These are phyloP conservation scores for Eupsilia transversa DNA, from an alignment of 2,888 invertebrate genomes.

Conservation along the genomic window DNA sequence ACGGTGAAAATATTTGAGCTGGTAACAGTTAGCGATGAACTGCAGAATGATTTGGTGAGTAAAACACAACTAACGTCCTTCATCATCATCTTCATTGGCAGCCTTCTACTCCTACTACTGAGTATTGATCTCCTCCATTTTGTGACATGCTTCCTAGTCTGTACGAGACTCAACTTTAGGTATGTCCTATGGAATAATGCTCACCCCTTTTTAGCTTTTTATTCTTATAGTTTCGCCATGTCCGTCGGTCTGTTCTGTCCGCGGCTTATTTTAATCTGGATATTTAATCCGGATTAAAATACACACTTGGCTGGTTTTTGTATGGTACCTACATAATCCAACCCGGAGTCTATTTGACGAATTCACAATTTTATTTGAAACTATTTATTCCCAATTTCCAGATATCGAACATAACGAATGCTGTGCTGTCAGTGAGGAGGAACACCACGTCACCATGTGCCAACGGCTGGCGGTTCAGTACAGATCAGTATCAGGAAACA, in stretches of 20 bases:
- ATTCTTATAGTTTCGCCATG: background rate
- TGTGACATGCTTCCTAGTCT: background rate
- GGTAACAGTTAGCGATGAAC: conserved; percentile 64
- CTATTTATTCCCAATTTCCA: conserved; percentile 60
- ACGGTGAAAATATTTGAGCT: conserved; percentile 74
- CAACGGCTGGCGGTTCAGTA: conserved; percentile 92
- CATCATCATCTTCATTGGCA: background rate
- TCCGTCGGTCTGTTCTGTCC: background rate
- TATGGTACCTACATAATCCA: too few relatives aligned
- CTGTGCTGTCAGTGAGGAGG: conserved; percentile 77
- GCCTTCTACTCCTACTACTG: too few relatives aligned
- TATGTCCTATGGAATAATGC: background rate
- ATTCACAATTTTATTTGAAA: too few relatives aligned
- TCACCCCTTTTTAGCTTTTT: background rate
- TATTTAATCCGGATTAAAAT: too few relatives aligned
- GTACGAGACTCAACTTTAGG: background rate
- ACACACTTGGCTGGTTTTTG: too few relatives aligned
- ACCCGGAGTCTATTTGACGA: too few relatives aligned
- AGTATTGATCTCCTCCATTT: background rate
- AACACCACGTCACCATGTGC: conserved; percentile 85
- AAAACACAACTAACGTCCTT: background rate
- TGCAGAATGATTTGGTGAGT: conserved; percentile 75
- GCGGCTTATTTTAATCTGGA: too few relatives aligned
- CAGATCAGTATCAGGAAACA: conserved; percentile 91
- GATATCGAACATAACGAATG: conserved; percentile 76